phyloP scores from a whole-genome alignment of 2,888 invertebrate genomes.

The Rhamnusium bicolor region DNA sequence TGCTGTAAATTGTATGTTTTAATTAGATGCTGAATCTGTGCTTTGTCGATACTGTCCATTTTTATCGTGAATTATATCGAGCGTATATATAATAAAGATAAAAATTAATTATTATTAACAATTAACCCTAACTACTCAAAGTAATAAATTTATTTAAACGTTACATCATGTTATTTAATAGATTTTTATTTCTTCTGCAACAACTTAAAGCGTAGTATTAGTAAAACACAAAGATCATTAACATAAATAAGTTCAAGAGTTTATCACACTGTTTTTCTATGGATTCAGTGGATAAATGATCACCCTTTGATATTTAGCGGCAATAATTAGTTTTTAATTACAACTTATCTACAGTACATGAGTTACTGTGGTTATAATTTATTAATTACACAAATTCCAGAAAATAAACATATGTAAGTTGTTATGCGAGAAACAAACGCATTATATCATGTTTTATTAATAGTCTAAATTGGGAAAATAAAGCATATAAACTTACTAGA shows the following conservation, averaged over 20 bases:
- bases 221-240: conserved; percentile 38
- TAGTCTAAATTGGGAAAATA: neutral
- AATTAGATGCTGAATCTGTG: too few species aligned
- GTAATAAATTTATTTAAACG: neutral
- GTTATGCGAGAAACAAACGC: neutral
- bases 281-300: conserved; percentile 38
- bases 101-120: neutral
- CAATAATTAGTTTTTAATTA: conserved; percentile 52
- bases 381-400: conserved; percentile 35
- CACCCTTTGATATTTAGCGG: conserved; percentile 45
- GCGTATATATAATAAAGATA: neutral
- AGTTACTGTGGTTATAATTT: conserved; percentile 18
- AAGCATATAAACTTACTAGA: neutral
- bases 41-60: too few species aligned
- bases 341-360: conserved; percentile 41
- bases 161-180: conserved; percentile 29
- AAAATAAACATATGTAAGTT: conserved; percentile 38
- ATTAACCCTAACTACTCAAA: neutral
- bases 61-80: too few species aligned
- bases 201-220: conserved; percentile 38
- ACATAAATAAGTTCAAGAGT: conserved; percentile 40
- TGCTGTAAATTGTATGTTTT: too few species aligned
- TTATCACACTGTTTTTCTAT: conserved; percentile 39
- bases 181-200: conserved; percentile 33
- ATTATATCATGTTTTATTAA: conserved; percentile 32